phyloP scores from a whole-genome alignment of 2,888 invertebrate genomes.

The Glyphotaelius pellucidus region DNA sequence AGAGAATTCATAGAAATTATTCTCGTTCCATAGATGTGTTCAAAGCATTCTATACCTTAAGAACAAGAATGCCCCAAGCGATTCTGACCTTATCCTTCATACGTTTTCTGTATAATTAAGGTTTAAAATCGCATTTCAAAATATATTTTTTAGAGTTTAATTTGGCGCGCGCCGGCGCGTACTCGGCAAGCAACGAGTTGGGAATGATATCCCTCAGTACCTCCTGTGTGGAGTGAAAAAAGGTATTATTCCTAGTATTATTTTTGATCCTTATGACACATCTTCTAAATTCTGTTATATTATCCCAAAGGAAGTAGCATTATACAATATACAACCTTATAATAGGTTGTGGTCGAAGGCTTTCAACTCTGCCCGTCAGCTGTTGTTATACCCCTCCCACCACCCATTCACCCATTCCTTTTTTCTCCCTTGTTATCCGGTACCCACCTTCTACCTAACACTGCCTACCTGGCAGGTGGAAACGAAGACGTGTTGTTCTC shows the following conservation, averaged over 20 bases:
- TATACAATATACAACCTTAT: background rate
- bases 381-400: background rate
- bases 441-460: background rate
- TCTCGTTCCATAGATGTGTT: too few relatives aligned
- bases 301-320: background rate
- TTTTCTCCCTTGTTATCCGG: background rate
- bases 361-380: background rate
- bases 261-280: background rate
- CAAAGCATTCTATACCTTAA: too few relatives aligned
- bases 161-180: too few relatives aligned
- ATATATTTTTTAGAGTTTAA: too few relatives aligned
- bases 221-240: background rate
- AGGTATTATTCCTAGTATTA: background rate
- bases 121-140: too few relatives aligned
- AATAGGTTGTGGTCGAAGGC: background rate
- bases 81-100: too few relatives aligned
- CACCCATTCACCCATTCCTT: background rate
- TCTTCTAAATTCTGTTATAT: background rate
- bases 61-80: too few relatives aligned
- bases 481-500: background rate
- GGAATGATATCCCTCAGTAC: too few relatives aligned
- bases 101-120: too few relatives aligned
- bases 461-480: background rate
- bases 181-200: too few relatives aligned
- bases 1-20: too few relatives aligned